Evolutionary conservation across 2,113 vertebrate species (phyloP).

Genomic region (Gymnorhina tibicen): DNA sequence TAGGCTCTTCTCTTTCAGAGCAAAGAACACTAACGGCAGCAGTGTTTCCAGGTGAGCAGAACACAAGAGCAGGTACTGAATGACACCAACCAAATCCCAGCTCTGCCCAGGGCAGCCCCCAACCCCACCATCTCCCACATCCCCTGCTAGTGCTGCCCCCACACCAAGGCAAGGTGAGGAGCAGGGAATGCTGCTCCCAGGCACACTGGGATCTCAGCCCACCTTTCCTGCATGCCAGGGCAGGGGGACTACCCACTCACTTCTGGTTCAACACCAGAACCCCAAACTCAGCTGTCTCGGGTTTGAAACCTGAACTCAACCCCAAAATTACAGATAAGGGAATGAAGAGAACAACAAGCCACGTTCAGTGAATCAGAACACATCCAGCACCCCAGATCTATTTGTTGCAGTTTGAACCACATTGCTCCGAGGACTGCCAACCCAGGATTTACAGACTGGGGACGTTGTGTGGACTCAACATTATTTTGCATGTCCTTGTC

Average conservation of each 20-base stretch:
- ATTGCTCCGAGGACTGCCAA: rapidly evolving
- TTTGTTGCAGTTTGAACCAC: background rate
- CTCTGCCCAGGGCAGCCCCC: background rate
- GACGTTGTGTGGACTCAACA: background rate
- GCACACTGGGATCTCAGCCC: background rate
- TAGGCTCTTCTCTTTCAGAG: background rate
- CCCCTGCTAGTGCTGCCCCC: background rate
- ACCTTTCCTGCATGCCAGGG: background rate
- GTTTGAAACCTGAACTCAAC: background rate
- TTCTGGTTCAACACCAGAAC: background rate
- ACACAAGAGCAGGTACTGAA: background rate
- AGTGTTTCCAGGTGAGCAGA: background rate
- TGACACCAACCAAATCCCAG: background rate
- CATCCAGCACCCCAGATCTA: background rate
- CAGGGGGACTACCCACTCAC: background rate
- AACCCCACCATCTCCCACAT: background rate
- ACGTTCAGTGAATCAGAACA: background rate
- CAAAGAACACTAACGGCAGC: background rate
- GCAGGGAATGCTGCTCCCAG: background rate
- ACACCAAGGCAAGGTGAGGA: background rate
- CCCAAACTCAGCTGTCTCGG: background rate
- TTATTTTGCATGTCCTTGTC: background rate
- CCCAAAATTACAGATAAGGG: background rate
- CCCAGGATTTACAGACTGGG: background rate
- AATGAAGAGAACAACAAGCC: background rate